phyloP scores from a whole-genome alignment of 2,797 vertebrate genomes.

The Hydrolagus colliei region DNA sequence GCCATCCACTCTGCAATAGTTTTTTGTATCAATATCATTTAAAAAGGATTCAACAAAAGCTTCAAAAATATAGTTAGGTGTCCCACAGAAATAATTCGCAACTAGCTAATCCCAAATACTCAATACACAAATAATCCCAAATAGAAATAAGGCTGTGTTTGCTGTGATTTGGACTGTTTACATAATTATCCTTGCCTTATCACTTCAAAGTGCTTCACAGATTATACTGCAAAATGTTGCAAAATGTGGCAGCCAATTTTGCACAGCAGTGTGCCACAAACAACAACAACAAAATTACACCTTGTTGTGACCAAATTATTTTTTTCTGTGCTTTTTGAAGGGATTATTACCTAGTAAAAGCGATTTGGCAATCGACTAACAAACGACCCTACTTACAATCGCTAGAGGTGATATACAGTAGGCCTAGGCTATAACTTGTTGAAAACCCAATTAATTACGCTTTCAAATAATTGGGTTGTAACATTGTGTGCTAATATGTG shows the following conservation, averaged over 20 bases:
- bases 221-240: not conserved
- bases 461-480: not conserved
- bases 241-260: not conserved
- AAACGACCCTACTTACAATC: too few relatives aligned
- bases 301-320: too few relatives aligned
- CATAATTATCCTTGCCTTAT: not conserved
- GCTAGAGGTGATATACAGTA: too few relatives aligned
- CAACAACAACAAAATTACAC: too few relatives aligned
- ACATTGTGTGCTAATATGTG: not conserved
- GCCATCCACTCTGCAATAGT: not conserved
- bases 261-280: too few relatives aligned
- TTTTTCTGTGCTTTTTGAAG: too few relatives aligned
- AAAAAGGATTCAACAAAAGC: not conserved
- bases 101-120: not conserved
- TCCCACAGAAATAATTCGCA: not conserved
- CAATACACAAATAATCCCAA: too few relatives aligned
- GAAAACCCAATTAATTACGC: not conserved
- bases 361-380: too few relatives aligned
- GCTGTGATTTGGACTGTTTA: not conserved
- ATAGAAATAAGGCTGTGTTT: too few relatives aligned
- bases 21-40: not conserved
- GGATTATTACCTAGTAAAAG: too few relatives aligned
- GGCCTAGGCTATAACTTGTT: too few relatives aligned
- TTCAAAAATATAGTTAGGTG: not conserved
- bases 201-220: not conserved